Conservation (phyloP, 2,797 vertebrate species). For the Numenius phaeopus region DNA sequence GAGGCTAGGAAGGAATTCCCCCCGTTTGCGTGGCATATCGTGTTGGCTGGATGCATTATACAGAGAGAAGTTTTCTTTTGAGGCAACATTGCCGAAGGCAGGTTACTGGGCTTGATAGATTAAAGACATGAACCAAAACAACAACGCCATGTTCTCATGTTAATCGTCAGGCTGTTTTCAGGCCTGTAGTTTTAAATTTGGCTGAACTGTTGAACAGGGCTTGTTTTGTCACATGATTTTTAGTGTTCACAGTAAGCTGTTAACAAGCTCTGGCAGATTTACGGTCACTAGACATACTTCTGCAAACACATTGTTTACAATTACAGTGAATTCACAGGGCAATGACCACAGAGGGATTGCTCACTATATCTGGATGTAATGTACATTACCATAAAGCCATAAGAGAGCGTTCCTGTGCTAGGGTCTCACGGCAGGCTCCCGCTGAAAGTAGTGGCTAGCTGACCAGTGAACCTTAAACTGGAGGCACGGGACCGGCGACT, state of each 20-base stretch:
- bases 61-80: slow-evolving; percentile 51
- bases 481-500: rapidly evolving
- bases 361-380: slow-evolving; percentile 6
- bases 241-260: slow-evolving; percentile 61
- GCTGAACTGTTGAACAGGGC: slow-evolving; percentile 42
- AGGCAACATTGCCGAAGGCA: slow-evolving; percentile 70
- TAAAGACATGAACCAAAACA: slow-evolving; percentile 71
- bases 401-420: background rate
- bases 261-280: slow-evolving; percentile 74
- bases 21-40: background rate
- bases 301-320: slow-evolving; percentile 67
- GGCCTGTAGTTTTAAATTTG: slow-evolving; percentile 67
- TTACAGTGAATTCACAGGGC: slow-evolving; percentile 59
- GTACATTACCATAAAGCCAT: slow-evolving; percentile 10
- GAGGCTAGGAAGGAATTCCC: slow-evolving; percentile 43
- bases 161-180: slow-evolving; percentile 72
- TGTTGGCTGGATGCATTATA: slow-evolving; percentile 22
- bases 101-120: slow-evolving; percentile 73
- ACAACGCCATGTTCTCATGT: slow-evolving; percentile 50
- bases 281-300: slow-evolving; percentile 69
- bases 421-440: background rate
- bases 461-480: background rate
- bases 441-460: background rate
- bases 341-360: slow-evolving; percentile 38
- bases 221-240: slow-evolving; percentile 70